A percentile compares a stretch with the other conserved stretches of the same genome.
These are phyloP conservation scores for Solea solea DNA, from an alignment of 2,113 vertebrate species.

Conservation along the genomic window DNA sequence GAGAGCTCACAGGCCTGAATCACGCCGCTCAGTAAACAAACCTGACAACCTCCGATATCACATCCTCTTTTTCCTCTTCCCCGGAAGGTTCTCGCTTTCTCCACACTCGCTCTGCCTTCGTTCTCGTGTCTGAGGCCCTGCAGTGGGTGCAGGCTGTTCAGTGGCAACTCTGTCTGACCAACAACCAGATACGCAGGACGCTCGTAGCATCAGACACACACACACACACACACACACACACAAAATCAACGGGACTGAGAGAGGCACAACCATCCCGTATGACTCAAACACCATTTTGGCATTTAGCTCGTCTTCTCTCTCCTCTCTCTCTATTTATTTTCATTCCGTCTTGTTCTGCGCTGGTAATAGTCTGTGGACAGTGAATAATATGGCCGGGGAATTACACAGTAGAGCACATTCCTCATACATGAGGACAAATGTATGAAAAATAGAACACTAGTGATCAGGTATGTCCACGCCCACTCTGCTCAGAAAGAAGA, in stretches of 20 bases:
- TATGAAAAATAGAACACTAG: conserved; percentile 54
- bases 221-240: background rate
- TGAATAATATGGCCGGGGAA: conserved; percentile 54
- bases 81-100: conserved; percentile 24
- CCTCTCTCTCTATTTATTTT: background rate
- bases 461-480: conserved; percentile 48
- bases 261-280: background rate
- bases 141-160: conserved; percentile 22
- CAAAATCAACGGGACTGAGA: background rate
- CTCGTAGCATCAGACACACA: background rate
- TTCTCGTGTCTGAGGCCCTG: conserved; percentile 28
- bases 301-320: background rate
- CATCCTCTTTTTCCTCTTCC: conserved; percentile 44
- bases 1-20: conserved; percentile 62
- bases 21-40: conserved; percentile 63
- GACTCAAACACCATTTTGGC: background rate
- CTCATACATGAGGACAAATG: conserved; percentile 43
- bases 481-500: conserved; percentile 4
- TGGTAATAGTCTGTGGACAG: conserved; percentile 38
- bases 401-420: conserved; percentile 47
- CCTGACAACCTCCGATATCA: conserved; percentile 69
- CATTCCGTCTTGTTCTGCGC: conserved; percentile 11
- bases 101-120: conserved; percentile 19
- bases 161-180: conserved; percentile 21
- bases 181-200: background rate